Conservation (phyloP, 2,888 invertebrate species). For the Apamea anceps region DNA sequence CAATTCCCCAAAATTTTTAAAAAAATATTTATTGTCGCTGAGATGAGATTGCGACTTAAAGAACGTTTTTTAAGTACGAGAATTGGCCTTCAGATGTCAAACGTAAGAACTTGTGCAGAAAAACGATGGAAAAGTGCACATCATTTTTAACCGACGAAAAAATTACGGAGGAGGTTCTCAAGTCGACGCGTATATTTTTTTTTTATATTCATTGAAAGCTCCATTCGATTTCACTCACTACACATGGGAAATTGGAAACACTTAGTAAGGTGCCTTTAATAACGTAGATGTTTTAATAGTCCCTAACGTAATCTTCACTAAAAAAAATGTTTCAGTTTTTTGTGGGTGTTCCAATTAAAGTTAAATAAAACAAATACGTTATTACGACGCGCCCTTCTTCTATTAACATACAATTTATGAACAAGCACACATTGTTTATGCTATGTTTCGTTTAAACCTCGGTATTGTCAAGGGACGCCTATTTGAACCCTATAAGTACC, state of each 20-base stretch:
- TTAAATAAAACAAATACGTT: not conserved
- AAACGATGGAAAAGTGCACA: constrained; percentile 4
- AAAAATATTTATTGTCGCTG: too few species aligned
- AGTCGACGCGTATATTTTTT: too few species aligned
- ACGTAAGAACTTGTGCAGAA: not conserved
- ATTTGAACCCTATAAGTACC: constrained; percentile 12
- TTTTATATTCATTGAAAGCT: not conserved
- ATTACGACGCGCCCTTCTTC: not conserved
- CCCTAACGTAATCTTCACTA: too few species aligned
- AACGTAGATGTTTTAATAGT: not conserved
- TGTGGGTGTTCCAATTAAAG: not conserved
- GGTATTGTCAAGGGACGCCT: constrained; percentile 12
- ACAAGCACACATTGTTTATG: not conserved
- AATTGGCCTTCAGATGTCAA: too few species aligned
- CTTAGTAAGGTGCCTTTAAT: too few species aligned
- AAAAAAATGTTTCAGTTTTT: not conserved
- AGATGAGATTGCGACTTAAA: too few species aligned
- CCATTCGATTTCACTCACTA: not conserved
- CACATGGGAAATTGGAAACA: too few species aligned
- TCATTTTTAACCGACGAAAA: too few species aligned
- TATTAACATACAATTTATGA: not conserved
- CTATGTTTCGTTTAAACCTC: not conserved
- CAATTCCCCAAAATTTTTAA: too few species aligned
- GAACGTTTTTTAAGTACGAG: too few species aligned
- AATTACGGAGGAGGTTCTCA: too few species aligned